phyloP scores from a whole-genome alignment of 1,140 invertebrate species.

The Pararge aegeria region DNA sequence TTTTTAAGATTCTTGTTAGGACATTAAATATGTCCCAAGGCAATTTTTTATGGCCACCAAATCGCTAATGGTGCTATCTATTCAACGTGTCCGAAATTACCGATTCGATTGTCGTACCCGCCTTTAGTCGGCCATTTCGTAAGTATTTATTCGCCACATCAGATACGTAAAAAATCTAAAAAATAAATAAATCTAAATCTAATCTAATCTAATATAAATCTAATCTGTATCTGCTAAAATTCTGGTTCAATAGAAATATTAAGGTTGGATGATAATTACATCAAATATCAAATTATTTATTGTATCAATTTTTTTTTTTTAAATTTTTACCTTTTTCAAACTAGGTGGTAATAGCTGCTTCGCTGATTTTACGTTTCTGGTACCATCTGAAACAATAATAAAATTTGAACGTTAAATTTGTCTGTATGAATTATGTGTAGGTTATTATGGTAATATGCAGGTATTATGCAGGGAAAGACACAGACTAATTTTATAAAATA shows the following conservation, averaged over 20 bases:
- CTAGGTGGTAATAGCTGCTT: neutral
- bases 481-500: too few relatives aligned
- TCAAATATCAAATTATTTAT: too few relatives aligned
- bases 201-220: too few relatives aligned
- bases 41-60: constrained; percentile 27
- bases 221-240: too few relatives aligned
- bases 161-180: too few relatives aligned
- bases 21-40: too few relatives aligned
- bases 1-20: too few relatives aligned
- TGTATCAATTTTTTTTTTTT: neutral
- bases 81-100: constrained; percentile 60
- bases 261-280: too few relatives aligned
- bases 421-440: neutral
- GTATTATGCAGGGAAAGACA: too few relatives aligned
- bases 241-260: too few relatives aligned
- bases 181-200: too few relatives aligned
- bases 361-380: neutral
- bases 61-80: constrained; percentile 63
- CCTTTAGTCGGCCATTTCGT: constrained; percentile 45
- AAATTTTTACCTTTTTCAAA: constrained; percentile 16
- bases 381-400: constrained; percentile 19
- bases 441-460: too few relatives aligned
- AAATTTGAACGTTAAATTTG: neutral
- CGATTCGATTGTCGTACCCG: constrained; percentile 53
- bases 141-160: constrained; percentile 35